A percentile compares a stretch with the other conserved stretches of the same genome.
Evolutionary conservation across 2,888 invertebrate species (phyloP).

Genomic region (Tetranychus piercei): DNA sequence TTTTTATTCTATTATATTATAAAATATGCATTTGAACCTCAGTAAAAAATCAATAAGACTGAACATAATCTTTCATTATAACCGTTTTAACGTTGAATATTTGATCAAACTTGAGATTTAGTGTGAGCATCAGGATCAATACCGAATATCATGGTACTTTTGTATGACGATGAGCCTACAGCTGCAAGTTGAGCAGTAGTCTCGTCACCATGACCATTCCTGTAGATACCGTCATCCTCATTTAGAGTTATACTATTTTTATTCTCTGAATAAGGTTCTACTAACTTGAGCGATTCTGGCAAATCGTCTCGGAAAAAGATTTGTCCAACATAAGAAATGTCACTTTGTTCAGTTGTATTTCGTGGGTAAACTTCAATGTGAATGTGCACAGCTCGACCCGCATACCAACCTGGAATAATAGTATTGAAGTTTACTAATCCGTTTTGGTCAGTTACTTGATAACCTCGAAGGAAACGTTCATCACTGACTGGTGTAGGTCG

Average conservation of each 20-base stretch:
- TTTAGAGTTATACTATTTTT: background rate
- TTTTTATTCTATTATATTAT: no score
- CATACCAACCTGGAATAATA: conserved; percentile 16
- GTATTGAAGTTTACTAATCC: conserved; percentile 16
- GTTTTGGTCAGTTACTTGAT: conserved; percentile 18
- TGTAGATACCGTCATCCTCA: background rate
- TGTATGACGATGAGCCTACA: background rate
- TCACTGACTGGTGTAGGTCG: conserved; percentile 3
- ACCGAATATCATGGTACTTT: background rate
- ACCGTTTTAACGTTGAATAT: no score
- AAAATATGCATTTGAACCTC: no score
- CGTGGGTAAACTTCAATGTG: conserved; percentile 8
- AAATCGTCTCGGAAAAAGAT: conserved; percentile 2
- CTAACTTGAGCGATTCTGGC: background rate
- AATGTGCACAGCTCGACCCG: conserved; percentile 7
- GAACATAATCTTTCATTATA: no score
- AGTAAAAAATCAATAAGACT: no score
- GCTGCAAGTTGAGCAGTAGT: background rate
- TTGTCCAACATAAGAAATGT: conserved; percentile 4
- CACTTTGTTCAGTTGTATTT: background rate
- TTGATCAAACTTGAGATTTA: no score
- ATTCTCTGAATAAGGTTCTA: background rate
- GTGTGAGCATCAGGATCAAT: background rate
- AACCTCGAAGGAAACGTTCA: conserved; percentile 17
- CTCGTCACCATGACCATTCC: background rate